phyloP scores from a whole-genome alignment of 2,113 vertebrate species.

The Cathartes aura region DNA sequence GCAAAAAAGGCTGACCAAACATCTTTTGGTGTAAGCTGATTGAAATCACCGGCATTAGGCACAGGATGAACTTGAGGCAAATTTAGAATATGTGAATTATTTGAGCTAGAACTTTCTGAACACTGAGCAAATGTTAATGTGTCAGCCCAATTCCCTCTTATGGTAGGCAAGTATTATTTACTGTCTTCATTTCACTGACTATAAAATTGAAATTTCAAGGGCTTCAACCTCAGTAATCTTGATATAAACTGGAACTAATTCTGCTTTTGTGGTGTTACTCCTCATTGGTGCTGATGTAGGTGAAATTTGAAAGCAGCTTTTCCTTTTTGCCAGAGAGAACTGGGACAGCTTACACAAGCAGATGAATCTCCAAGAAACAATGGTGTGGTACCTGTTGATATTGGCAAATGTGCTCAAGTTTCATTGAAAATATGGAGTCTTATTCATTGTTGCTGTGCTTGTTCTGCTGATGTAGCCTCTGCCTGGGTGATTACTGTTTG shows the following conservation, averaged over 20 bases:
- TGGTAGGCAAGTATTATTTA: slow-evolving; percentile 2
- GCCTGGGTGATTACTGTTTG: background rate
- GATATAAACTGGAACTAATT: slow-evolving; percentile 62
- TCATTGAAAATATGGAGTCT: background rate
- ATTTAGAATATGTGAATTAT: background rate
- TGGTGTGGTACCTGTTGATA: slow-evolving; percentile 27
- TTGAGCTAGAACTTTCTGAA: background rate
- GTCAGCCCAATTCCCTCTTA: background rate
- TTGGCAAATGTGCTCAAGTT: background rate
- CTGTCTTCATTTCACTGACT: slow-evolving; percentile 14
- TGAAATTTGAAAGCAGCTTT: slow-evolving; percentile 62
- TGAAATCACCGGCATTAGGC: background rate
- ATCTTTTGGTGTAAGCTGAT: background rate
- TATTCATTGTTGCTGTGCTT: background rate
- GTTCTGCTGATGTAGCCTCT: background rate
- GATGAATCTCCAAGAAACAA: slow-evolving; percentile 35
- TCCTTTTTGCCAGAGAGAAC: slow-evolving; percentile 4
- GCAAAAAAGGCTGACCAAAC: background rate
- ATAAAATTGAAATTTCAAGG: slow-evolving; percentile 66
- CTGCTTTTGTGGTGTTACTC: slow-evolving; percentile 34
- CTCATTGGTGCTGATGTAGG: slow-evolving; percentile 23
- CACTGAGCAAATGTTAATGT: background rate
- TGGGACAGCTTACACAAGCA: slow-evolving; percentile 41
- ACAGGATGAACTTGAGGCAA: background rate
- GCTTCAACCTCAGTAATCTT: slow-evolving; percentile 35